Conservation (phyloP, 2,888 invertebrate species). For the Bombylius major region DNA sequence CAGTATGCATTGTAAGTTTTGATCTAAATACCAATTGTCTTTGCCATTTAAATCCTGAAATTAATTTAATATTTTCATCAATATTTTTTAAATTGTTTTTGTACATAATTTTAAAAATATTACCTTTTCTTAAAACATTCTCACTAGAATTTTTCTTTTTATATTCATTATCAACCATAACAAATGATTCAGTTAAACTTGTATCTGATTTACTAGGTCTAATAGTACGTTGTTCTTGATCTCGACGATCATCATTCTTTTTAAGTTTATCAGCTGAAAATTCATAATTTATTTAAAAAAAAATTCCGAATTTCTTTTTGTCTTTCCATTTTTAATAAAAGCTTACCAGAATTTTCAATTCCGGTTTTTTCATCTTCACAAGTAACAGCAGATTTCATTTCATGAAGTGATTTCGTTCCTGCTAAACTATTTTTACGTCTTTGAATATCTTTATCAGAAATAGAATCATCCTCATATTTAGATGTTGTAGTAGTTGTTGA, state of each 20-base stretch:
- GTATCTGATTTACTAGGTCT: slow-evolving; percentile 83
- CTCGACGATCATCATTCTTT: slow-evolving; percentile 31
- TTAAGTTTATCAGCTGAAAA: slow-evolving; percentile 21
- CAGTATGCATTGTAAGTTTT: slow-evolving; percentile 95
- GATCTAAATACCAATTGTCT: slow-evolving; percentile 84
- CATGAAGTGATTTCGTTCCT: slow-evolving; percentile 34
- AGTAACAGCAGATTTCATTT: slow-evolving; percentile 36
- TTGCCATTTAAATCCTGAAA: slow-evolving; percentile 71
- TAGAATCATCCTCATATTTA: not conserved
- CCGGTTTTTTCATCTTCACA: slow-evolving; percentile 20
- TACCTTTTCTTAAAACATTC: slow-evolving; percentile 32
- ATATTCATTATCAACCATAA: slow-evolving; percentile 50
- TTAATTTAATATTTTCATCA: not conserved
- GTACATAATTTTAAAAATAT: not conserved
- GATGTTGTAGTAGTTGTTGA: too few species aligned
- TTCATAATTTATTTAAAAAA: not conserved
- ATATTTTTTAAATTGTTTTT: not conserved
- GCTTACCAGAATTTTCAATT: too few species aligned
- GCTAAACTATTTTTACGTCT: slow-evolving; percentile 32
- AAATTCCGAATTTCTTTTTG: not conserved
- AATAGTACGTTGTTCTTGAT: slow-evolving; percentile 51
- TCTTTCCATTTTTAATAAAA: slow-evolving; percentile 7
- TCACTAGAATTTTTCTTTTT: slow-evolving; percentile 23
- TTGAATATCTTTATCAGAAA: slow-evolving; percentile 12
- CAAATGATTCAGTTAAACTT: slow-evolving; percentile 81